These are phyloP conservation scores for Lutraria lutraria DNA, from an alignment of 2,888 invertebrate species.

Conservation along the genomic window DNA sequence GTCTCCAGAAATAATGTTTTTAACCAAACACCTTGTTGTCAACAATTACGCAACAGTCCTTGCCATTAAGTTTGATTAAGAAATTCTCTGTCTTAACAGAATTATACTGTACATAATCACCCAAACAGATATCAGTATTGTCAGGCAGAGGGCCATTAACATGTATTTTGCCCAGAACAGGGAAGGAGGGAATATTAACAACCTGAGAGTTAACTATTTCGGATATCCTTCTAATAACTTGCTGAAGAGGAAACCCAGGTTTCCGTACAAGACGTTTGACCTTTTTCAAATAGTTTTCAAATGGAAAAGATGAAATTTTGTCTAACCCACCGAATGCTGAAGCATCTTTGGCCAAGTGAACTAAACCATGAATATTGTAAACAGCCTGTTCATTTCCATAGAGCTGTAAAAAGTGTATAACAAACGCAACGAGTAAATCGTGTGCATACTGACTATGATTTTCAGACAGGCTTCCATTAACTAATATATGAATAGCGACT, in stretches of 20 bases:
- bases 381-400: slow-evolving; percentile 83
- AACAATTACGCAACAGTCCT: too few species aligned
- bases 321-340: slow-evolving; percentile 80
- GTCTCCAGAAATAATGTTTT: too few species aligned
- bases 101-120: too few species aligned
- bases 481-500: slow-evolving; percentile 71
- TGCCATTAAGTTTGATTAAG: too few species aligned
- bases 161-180: too few species aligned
- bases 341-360: slow-evolving; percentile 84
- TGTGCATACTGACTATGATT: slow-evolving; percentile 69
- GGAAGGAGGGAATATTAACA: too few species aligned
- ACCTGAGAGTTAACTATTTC: too few species aligned
- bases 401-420: slow-evolving; percentile 73
- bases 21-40: too few species aligned
- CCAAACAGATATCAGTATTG: too few species aligned
- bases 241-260: slow-evolving; percentile 58
- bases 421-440: slow-evolving; percentile 75
- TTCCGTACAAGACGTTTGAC: slow-evolving; percentile 56
- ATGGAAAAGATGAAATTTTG: slow-evolving; percentile 83
- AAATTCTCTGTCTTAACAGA: too few species aligned
- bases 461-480: slow-evolving; percentile 59
- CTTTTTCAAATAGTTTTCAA: slow-evolving; percentile 82
- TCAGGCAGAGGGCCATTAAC: too few species aligned
- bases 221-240: slow-evolving; percentile 64
- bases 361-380: slow-evolving; percentile 85